Conservation (phyloP, 2,113 vertebrate species). For the Caretta caretta region DNA sequence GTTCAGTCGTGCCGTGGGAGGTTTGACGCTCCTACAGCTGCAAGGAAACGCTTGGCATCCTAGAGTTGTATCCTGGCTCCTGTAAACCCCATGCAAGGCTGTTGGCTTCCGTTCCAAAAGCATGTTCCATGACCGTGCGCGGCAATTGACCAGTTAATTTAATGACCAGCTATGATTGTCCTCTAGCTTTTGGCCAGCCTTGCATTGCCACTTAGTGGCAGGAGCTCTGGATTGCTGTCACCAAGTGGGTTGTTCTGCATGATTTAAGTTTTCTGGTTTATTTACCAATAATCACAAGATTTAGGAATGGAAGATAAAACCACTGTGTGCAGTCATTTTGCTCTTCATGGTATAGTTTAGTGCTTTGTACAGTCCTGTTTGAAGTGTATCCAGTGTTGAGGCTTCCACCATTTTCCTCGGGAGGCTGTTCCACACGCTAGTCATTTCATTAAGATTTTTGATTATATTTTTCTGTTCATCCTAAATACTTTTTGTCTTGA, state of each 20-base stretch:
- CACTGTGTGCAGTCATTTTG: neutral
- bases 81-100: neutral
- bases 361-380: fast-evolving
- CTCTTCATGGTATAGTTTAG: neutral
- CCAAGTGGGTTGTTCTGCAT: neutral
- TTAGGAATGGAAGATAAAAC: neutral
- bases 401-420: neutral
- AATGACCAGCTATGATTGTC: neutral
- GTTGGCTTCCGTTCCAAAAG: neutral
- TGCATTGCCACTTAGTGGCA: slow-evolving; percentile 67
- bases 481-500: neutral
- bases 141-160: neutral
- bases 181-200: slow-evolving; percentile 9
- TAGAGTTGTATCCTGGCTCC: neutral
- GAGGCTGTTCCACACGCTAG: neutral
- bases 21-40: neutral
- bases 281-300: neutral
- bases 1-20: neutral
- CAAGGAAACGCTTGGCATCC: neutral
- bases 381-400: fast-evolving
- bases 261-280: neutral
- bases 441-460: neutral
- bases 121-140: neutral
- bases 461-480: neutral
- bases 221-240: neutral